Evolutionary conservation across 2,888 invertebrate genomes (phyloP), one percentile per base, ranked within the genome.

Genomic region (Thumatha senex): DNA sequence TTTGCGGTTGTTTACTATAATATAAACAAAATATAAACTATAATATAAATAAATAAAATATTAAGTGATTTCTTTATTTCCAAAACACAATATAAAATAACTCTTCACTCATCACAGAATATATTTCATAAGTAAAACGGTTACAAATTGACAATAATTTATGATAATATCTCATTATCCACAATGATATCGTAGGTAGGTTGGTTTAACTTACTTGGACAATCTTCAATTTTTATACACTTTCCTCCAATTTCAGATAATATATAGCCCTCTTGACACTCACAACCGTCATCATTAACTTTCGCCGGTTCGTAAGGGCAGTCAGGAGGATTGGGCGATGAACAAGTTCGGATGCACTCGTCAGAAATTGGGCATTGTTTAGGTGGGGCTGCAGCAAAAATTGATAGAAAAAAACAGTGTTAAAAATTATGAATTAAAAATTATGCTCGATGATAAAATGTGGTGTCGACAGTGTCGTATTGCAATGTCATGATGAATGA

Each of bases 261-360:
- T n/a, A 66, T 39, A 13, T 44, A 58, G 7, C 65, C 65, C 7
- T 53, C 40, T 41, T 43, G 56, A 40, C 65, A 66, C 12, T 58
- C 53, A 15, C 65, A 63, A 1, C 63, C 65, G 0, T 65, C 18
- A 2, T 15, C 48, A 15, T 65, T 65, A 2, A 30, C 15, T 14
- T 50, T 13, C 1, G 66, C 54, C 40, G 54, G 61, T 36, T 39
- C 12, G 18, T 63, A 58, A 1, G 4, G 34, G 34, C 65, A 66
- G 10, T 58, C 35, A 1, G 31, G 41, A 5, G 66, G 66, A 30
- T 61, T 61, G 0, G 66, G 66, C 0, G 13, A 5, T 1, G 12
- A 48, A 10, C 66, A 66, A 10, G 66, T 66, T 4, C 56, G 44
- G 18, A 43, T 51, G 7, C 66, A 66, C 14, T 51, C 7, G n/a